Evolutionary conservation across 2,888 invertebrate genomes (phyloP).

Genomic region (Argyresthia albistria): DNA sequence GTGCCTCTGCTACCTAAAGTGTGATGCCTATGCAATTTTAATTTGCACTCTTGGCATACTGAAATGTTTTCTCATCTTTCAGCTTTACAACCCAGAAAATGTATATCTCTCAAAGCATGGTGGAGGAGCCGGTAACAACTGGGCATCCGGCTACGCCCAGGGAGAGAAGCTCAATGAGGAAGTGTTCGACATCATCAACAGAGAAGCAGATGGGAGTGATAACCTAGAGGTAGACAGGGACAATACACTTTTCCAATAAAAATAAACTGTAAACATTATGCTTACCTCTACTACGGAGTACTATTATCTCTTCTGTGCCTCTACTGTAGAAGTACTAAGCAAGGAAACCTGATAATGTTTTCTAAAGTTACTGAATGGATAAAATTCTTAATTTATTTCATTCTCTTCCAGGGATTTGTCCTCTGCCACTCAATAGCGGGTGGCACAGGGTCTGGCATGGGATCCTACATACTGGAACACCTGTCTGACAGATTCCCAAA

Average conservation of each 20-base stretch:
- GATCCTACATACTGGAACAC: slow-evolving; percentile 93
- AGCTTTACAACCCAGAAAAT: slow-evolving; percentile 98
- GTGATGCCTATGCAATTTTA: too few species aligned
- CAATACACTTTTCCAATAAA: too few species aligned
- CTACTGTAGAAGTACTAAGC: too few species aligned
- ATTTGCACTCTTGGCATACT: too few species aligned
- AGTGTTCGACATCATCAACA: slow-evolving; percentile 97
- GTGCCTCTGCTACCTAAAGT: too few species aligned
- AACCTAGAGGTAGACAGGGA: slow-evolving; percentile 94
- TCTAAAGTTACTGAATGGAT: too few species aligned
- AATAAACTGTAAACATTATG: too few species aligned
- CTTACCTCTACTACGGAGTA: too few species aligned
- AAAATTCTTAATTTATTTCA: background rate
- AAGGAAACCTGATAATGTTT: too few species aligned
- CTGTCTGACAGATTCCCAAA: slow-evolving; percentile 96
- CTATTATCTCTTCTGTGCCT: too few species aligned
- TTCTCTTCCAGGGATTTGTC: slow-evolving; percentile 86
- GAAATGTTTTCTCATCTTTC: slow-evolving; percentile 17
- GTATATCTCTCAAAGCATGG: slow-evolving; percentile 96
- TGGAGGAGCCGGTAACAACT: slow-evolving; percentile 99
- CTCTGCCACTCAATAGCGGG: slow-evolving; percentile 99
- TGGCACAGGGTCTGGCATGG: slow-evolving; percentile 99
- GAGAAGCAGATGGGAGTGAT: slow-evolving; percentile 99
- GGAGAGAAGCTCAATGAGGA: slow-evolving; percentile 95
- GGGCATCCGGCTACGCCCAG: slow-evolving; percentile 97